Base-by-base conservation (phyloP, 2,797 vertebrate species). In the Phaenicophaeus curvirostris region DNA sequence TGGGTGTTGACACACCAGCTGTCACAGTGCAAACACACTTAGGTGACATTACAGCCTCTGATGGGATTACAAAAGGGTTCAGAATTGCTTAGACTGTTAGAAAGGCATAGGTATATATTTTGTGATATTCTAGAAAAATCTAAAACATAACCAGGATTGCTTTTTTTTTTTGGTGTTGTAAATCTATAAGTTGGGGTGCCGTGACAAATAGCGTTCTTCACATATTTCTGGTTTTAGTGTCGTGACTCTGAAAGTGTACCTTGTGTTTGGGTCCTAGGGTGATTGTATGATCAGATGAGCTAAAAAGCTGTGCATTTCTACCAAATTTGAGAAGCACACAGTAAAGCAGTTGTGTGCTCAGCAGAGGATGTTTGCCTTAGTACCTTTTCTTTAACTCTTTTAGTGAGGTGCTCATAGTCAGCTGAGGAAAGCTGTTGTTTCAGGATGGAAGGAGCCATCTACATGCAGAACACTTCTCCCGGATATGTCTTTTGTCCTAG, bases 251-350 rank as follows among this genome's bases (percentile, higher is more conserved):
- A 37, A 87, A 79, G 7, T 2, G 0, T 44, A 24, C 31, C 12
- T 66, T 3, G 1, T 58, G 10, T 94, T 89, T 67, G 16, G 14
- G 13, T 77, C 3, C 1, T 8, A 11, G 18, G 2, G 6, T 39
- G 35, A 11, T 25, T 2, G 2, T 55, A 13, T 39, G 33, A 57
- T 75, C 11, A 18, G 61, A 46, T 25, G n/a, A 78, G 30, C 31
- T 77, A 27, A 73, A 57, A 82, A 73, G 37, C 63, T 1, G 0
- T 0, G 0, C 4, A 13, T 4, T 54, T 80, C 24, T 51, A 69
- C 48, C 11, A 42, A 50, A 30, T 37, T 53, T 66, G 44, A 86
- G 44, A 74, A 44, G 7, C 0, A 0, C 1, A 3, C 69, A 54
- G 30, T 81, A 69, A 87, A 46, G 14, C 31, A 61, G 2, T 25